A percentile compares a stretch with the other conserved stretches of the same genome.
Evolutionary conservation across 2,113 vertebrate genomes (phyloP).

Genomic region (Anseranas semipalmata): DNA sequence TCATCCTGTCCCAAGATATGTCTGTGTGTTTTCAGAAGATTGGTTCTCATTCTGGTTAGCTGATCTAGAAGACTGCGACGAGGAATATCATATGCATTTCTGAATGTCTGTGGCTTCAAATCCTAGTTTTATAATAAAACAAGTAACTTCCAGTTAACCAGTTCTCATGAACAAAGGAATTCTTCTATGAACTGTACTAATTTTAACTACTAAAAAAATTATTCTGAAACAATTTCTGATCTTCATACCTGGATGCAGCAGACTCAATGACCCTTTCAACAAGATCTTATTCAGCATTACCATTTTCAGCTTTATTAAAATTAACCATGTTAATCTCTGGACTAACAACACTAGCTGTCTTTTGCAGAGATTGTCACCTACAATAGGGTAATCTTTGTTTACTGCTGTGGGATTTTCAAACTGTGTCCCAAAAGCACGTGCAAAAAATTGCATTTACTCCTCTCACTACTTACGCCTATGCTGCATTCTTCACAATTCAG

Average conservation of each 20-base stretch:
- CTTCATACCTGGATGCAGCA: not conserved
- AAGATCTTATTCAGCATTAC: not conserved
- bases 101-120: slow-evolving; percentile 82
- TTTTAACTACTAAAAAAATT: not conserved
- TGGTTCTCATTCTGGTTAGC: slow-evolving; percentile 85
- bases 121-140: slow-evolving; percentile 72
- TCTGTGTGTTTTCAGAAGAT: slow-evolving; percentile 81
- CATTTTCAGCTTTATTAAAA: not conserved
- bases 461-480: not conserved
- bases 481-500: not conserved
- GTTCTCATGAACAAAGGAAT: not conserved
- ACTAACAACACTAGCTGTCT: not conserved
- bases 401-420: not conserved
- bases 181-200: not conserved
- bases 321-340: not conserved
- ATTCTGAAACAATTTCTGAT: not conserved
- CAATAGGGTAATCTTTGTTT: not conserved
- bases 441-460: not conserved
- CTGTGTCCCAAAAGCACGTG: not conserved
- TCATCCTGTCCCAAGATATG: slow-evolving; percentile 82
- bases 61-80: slow-evolving; percentile 82
- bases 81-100: slow-evolving; percentile 86
- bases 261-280: not conserved
- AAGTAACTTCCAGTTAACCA: slow-evolving; percentile 1
- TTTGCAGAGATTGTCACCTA: not conserved